A percentile compares a stretch with the other conserved stretches of the same genome.
Evolutionary conservation across 2,888 invertebrate species (phyloP).

Genomic region (Exephanes ischioxanthus): DNA sequence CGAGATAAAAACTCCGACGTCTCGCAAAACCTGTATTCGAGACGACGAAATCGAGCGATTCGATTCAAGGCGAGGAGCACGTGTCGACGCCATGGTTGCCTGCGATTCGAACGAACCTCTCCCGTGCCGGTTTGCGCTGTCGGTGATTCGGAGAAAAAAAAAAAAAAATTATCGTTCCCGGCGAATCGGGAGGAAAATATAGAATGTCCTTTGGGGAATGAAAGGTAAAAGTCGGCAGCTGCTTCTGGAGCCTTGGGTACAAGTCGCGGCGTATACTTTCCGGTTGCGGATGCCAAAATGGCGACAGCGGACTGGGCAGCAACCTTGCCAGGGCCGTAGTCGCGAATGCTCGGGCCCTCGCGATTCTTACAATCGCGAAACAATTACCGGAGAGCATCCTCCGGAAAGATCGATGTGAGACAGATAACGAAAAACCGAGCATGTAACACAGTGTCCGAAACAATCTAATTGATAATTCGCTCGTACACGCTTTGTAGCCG

Average conservation of each 20-base stretch:
- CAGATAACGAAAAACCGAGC: slow-evolving; percentile 1
- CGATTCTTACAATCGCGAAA: neutral
- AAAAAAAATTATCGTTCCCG: neutral
- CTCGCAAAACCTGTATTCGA: neutral
- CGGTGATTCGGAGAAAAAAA: slow-evolving; percentile 3
- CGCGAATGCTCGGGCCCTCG: neutral
- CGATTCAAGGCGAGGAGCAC: slow-evolving; percentile 40
- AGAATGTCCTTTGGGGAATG: neutral
- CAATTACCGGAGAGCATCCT: neutral
- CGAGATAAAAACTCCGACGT: neutral
- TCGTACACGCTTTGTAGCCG: slow-evolving; percentile 1
- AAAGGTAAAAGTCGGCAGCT: slow-evolving; percentile 55
- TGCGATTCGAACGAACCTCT: slow-evolving; percentile 22
- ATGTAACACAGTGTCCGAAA: slow-evolving; percentile 17
- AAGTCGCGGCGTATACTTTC: slow-evolving; percentile 65
- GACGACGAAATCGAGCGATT: neutral
- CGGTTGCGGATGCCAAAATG: slow-evolving; percentile 84
- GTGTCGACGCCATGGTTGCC: slow-evolving; percentile 56
- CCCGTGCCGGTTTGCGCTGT: slow-evolving; percentile 46
- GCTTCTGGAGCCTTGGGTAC: slow-evolving; percentile 10
- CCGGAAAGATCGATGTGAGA: slow-evolving; percentile 21
- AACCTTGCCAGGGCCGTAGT: slow-evolving; percentile 70
- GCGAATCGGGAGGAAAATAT: neutral
- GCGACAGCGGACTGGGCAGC: slow-evolving; percentile 80
- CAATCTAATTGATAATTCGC: neutral